Evolutionary conservation across 2,113 vertebrate species (phyloP), one percentile per base, ranked within the genome.

Genomic region (Cettia cetti): DNA sequence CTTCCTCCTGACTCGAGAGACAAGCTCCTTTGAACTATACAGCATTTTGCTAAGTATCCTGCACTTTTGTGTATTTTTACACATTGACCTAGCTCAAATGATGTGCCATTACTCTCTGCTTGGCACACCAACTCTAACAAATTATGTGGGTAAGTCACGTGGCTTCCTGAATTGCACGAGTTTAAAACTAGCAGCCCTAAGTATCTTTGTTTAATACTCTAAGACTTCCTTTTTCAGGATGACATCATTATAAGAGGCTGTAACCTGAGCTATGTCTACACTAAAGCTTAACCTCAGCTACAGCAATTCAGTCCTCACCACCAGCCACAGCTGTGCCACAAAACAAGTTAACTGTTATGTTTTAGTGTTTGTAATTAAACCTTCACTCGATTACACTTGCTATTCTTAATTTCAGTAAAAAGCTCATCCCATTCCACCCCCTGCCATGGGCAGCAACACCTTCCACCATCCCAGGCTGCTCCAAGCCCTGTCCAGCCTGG

Each of bases 221-320:
- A 95, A 66, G 64, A 94, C 60, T 95, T 95, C 81, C 82, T 94
- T 94, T 89, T 91, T 65, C 89, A 82, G 77, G 86, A 65, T 64
- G 91, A 92, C 70, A 78, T 87, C 71, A 81, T 24, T 65, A 0
- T 6, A 79, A 89, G 84, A 89, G 65, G 53, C 70, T 61, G 70
- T 68, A 95, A 91, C 65, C 20, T 68, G 77, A 92, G 44, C 77
- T 44, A 27, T 26, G 65, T 18, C 92, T 76, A 60, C 30, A 63
- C 54, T 63, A 59, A 74, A 59, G 33, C 39, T 82, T 78, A 59
- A 89, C 44, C 61, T 64, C 26, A 74, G 45, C 50, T 27, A 57
- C 21, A 52, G 76, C 30, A 83, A 31, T 47, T 78, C 28, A 63
- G 47, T 9, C 28, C 35, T 78, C 23, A 54, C 60, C 86, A 64